These are phyloP conservation scores for Netelia fuscicornis DNA, from an alignment of 2,888 invertebrate species.

Conservation along the genomic window DNA sequence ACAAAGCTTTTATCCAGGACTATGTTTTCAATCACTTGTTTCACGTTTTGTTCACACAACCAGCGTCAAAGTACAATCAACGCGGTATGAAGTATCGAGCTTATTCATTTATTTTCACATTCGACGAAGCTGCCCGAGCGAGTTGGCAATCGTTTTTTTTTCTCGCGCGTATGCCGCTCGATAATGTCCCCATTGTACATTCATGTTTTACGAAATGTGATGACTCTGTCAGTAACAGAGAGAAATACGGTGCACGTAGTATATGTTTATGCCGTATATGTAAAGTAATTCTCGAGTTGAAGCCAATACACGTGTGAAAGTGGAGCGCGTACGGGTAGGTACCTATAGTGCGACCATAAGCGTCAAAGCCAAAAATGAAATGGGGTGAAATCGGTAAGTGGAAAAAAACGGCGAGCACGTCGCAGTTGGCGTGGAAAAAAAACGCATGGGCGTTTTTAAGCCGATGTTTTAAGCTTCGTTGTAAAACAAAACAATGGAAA, in stretches of 20 bases:
- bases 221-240: conserved; percentile 53
- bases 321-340: conserved; percentile 8
- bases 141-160: conserved; percentile 5
- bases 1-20: not conserved
- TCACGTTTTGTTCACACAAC: not conserved
- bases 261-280: conserved; percentile 6
- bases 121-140: not conserved
- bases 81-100: not conserved
- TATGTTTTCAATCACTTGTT: not conserved
- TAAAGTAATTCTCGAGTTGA: conserved; percentile 50
- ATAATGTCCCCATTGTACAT: conserved; percentile 40
- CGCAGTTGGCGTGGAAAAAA: not conserved
- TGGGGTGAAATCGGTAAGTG: not conserved
- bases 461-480: not conserved
- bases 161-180: conserved; percentile 2
- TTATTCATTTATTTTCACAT: not conserved
- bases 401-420: conserved; percentile 15
- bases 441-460: not conserved
- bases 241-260: too few relatives aligned
- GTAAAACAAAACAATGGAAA: too few relatives aligned
- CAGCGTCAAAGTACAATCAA: not conserved
- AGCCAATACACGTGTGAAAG: not conserved
- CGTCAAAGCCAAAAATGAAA: conserved; percentile 46
- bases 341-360: not conserved
- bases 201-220: conserved; percentile 58